Conservation (phyloP, 2,797 vertebrate genomes). For the Scarus forsteni region DNA sequence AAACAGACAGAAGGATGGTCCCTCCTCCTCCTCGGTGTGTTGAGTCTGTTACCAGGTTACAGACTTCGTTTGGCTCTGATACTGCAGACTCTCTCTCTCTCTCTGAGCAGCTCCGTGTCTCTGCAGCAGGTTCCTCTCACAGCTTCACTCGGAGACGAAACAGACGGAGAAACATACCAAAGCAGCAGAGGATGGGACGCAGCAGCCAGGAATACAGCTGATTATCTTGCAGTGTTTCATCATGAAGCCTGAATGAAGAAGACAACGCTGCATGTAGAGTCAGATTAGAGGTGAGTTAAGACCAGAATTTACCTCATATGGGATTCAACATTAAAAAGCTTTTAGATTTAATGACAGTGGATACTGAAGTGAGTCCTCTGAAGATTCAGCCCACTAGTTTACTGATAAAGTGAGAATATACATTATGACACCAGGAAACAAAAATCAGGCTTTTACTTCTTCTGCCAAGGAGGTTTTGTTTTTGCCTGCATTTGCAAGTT, state of each 20-base stretch:
- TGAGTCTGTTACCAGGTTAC: constrained; percentile 86
- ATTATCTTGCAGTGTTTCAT: constrained; percentile 17
- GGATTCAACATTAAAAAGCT: not conserved
- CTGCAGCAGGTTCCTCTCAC: not conserved
- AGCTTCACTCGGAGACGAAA: constrained; percentile 19
- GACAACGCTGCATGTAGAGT: constrained; percentile 5
- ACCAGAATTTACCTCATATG: not conserved
- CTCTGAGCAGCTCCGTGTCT: constrained; percentile 20
- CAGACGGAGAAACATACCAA: not conserved
- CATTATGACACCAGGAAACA: not conserved
- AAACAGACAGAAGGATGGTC: constrained; percentile 15
- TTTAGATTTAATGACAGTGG: too few species aligned
- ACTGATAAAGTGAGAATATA: not conserved
- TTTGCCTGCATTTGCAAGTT: too few species aligned
- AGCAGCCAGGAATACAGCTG: constrained; percentile 3
- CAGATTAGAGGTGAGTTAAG: constrained; percentile 41
- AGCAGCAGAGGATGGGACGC: constrained; percentile 17
- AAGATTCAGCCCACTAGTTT: not conserved
- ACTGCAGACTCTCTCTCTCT: constrained; percentile 14
- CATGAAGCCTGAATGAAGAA: constrained; percentile 2
- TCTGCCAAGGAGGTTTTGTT: too few species aligned
- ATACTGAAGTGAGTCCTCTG: not conserved
- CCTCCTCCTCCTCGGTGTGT: constrained; percentile 74
- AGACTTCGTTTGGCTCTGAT: constrained; percentile 11
- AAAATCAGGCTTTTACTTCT: not conserved